These are phyloP conservation scores for Perdita meconis DNA, from an alignment of 2,888 invertebrate species.

Conservation along the genomic window DNA sequence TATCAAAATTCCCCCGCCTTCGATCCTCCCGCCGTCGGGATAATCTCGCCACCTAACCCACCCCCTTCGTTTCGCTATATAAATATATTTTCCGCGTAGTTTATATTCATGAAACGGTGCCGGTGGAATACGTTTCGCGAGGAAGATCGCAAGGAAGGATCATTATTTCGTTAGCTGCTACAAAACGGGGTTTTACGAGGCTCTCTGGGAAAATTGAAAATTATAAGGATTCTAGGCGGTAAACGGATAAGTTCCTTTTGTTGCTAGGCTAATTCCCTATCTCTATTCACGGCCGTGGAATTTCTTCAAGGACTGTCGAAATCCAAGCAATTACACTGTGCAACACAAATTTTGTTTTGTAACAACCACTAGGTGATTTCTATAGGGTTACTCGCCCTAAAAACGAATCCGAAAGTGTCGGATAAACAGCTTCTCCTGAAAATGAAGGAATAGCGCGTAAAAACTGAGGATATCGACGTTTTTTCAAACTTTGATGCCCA, in stretches of 20 bases:
- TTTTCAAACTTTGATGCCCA: too few relatives aligned
- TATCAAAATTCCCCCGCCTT: conserved; percentile 2
- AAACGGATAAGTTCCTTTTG: neutral
- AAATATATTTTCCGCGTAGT: conserved; percentile 21
- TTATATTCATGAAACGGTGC: conserved; percentile 35
- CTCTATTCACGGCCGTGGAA: too few relatives aligned
- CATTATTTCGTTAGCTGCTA: conserved; percentile 30
- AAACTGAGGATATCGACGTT: too few relatives aligned
- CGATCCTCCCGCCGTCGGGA: neutral
- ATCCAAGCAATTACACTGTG: too few relatives aligned
- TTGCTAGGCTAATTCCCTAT: too few relatives aligned
- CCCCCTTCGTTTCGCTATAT: neutral
- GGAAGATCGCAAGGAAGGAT: neutral
- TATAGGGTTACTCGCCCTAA: too few relatives aligned
- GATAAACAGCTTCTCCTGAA: too few relatives aligned
- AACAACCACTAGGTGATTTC: too few relatives aligned
- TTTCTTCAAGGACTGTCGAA: too few relatives aligned
- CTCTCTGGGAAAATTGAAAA: conserved; percentile 24
- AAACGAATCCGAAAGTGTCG: too few relatives aligned
- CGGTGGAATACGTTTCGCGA: neutral
- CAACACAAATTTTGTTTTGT: too few relatives aligned
- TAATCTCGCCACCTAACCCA: neutral
- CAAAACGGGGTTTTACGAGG: conserved; percentile 18
- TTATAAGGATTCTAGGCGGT: neutral
- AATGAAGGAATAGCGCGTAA: too few relatives aligned